phyloP scores from a whole-genome alignment of 2,888 invertebrate species.

The Leptopterna dolabrata region DNA sequence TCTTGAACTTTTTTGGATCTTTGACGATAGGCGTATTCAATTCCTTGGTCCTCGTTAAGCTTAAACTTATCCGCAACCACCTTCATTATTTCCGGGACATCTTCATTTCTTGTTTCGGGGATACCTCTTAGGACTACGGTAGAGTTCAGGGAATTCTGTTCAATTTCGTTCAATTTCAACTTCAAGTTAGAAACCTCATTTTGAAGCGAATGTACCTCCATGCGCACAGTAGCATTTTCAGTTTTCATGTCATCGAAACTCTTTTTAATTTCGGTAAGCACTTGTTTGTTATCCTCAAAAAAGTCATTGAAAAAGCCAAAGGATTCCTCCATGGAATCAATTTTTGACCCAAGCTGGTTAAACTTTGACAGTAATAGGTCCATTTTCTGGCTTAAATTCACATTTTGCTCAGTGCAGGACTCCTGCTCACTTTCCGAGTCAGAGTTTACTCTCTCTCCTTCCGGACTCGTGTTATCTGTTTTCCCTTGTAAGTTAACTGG shows the following conservation, averaged over 20 bases:
- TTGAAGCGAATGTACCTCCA: neutral
- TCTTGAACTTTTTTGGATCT: neutral
- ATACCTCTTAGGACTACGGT: neutral
- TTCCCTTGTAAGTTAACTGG: too few relatives aligned
- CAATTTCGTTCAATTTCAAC: neutral
- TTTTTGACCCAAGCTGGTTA: neutral
- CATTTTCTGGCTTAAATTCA: too few relatives aligned
- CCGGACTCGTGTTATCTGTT: too few relatives aligned
- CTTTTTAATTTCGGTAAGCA: neutral
- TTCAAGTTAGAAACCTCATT: neutral
- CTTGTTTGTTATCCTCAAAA: neutral
- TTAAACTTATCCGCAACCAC: neutral
- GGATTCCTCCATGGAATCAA: neutral
- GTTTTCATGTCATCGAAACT: neutral
- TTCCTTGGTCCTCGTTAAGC: neutral
- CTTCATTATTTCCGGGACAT: neutral
- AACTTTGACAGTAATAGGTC: neutral
- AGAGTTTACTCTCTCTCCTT: too few relatives aligned
- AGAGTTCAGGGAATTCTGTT: neutral
- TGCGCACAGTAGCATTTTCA: neutral
- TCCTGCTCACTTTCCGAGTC: too few relatives aligned
- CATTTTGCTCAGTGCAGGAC: too few relatives aligned
- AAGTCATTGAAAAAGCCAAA: neutral
- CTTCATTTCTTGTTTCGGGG: slow-evolving; percentile 16
- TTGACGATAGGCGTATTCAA: neutral